Base-by-base conservation (phyloP, 2,113 vertebrate species). In the Passer domesticus region DNA sequence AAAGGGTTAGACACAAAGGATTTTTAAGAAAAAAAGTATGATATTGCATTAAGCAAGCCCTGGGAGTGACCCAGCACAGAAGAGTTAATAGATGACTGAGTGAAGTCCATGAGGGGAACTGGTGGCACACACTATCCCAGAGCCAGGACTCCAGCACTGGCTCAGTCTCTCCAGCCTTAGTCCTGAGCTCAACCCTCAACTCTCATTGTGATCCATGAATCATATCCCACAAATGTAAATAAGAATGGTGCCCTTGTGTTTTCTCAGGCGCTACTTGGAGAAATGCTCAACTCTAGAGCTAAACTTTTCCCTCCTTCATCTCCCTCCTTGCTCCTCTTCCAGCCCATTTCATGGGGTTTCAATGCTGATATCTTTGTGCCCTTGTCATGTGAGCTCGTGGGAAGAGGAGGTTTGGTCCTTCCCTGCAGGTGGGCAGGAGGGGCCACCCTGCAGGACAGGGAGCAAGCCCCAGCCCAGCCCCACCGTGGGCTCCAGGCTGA, bases 371-470 rank as follows among this genome's bases (percentile, higher is more conserved):
- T 23, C 9, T 64, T 18, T 66, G 50, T 81, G 37, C 37, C 37
- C 15, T 23, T 52, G 31, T 50, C 15, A 39, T 5, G 10, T 23
- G 56, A 53, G 18, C 15, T 6, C 7, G 4, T 50, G 67, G 31
- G 22, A 13, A 41, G 67, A 73, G 58, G 27, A 35, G 35, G 27
- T 31, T 28, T 39, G 44, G 22, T 33, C 27, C 43, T 58, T 24
- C 52, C 43, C 59, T 73, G 59, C 27, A 37, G 44, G 20, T 58
- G n/a, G 33, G 58, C 59, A 66, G 35, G 67, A 37, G 27, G 35
- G 27, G 13, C 15, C 19, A 10, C 30, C 18, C 23, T 30, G 24
- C 6, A 10, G 44, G 59, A 28, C 0, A 0, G 44, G 49, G 41
- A 68, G 12, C 4, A 41, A 69, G 31, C 53, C 6, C 3, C 4